Conservation (phyloP, 2,888 invertebrate genomes). For the Protophormia terraenovae region DNA sequence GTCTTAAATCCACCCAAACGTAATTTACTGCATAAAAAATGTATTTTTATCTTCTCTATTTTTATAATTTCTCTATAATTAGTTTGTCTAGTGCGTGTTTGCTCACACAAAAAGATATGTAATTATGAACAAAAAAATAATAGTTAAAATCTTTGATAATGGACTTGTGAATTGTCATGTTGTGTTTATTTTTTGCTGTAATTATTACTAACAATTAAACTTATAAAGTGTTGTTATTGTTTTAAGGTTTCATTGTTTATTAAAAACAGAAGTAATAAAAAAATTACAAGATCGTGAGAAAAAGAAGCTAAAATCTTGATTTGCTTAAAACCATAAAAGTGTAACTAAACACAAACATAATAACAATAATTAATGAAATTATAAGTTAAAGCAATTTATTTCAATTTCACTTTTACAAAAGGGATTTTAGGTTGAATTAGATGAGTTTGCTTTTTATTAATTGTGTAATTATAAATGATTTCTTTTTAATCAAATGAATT, state of each 20-base stretch:
- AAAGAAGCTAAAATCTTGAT: conserved; percentile 7
- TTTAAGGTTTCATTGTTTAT: conserved; percentile 13
- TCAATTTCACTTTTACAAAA: neutral
- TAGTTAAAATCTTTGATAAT: conserved; percentile 40
- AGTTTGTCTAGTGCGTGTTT: conserved; percentile 21
- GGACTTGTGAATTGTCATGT: conserved; percentile 33
- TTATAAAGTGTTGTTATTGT: conserved; percentile 22
- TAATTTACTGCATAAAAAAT: neutral
- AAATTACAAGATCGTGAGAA: conserved; percentile 14
- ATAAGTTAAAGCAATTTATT: conserved; percentile 3
- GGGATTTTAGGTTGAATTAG: no score
- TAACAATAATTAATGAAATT: neutral
- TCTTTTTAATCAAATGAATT: no score
- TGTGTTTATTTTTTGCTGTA: neutral
- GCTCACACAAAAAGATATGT: neutral
- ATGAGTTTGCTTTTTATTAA: neutral
- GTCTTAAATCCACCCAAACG: neutral
- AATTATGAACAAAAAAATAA: neutral
- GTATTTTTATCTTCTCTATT: neutral
- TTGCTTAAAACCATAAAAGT: no score
- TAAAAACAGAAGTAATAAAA: neutral
- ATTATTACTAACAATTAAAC: conserved; percentile 40
- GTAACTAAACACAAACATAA: neutral
- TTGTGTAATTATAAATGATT: no score
- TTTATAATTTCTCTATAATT: neutral